Percentiles rank a stretch among this genome's conserved stretches.
These are phyloP conservation scores for Oenanthe oenanthe DNA, from an alignment of 2,113 vertebrate genomes.

Conservation along the genomic window DNA sequence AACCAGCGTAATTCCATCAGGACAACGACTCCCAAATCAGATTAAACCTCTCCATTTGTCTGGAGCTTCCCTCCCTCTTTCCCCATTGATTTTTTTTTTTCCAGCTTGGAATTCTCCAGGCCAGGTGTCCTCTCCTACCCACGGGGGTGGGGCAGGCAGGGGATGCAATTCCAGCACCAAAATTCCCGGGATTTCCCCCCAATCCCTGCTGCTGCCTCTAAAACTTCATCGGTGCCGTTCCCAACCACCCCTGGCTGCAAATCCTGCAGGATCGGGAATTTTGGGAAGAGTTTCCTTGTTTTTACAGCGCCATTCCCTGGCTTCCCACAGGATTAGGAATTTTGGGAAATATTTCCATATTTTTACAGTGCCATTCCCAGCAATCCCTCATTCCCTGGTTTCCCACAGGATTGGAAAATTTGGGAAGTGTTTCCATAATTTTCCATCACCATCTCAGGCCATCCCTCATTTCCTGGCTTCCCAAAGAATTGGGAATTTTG, in stretches of 20 bases:
- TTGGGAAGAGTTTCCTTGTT: background rate
- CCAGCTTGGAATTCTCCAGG: background rate
- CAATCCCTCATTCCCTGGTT: background rate
- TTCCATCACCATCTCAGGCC: too few species aligned
- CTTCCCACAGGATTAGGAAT: background rate
- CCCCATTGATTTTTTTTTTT: background rate
- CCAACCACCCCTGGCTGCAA: accelerated
- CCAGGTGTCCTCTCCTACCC: accelerated
- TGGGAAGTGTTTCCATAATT: too few species aligned
- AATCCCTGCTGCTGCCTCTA: background rate
- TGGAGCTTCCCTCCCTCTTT: background rate
- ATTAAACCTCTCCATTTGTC: constrained; percentile 28
- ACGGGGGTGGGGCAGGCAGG: accelerated
- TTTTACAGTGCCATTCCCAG: background rate
- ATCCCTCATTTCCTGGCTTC: too few species aligned
- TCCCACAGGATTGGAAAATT: background rate
- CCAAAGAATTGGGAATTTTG: too few species aligned
- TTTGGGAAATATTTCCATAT: background rate
- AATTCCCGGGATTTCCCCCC: accelerated
- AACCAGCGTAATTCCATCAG: background rate
- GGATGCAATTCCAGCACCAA: too few species aligned
- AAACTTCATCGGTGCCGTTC: background rate
- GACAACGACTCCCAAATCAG: constrained; percentile 37
- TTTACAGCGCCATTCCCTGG: background rate
- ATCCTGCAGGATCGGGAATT: background rate